Percentiles rank a stretch among this genome's conserved stretches.
Conservation (phyloP, 2,888 invertebrate genomes). For the Ptilodon capucinus region DNA sequence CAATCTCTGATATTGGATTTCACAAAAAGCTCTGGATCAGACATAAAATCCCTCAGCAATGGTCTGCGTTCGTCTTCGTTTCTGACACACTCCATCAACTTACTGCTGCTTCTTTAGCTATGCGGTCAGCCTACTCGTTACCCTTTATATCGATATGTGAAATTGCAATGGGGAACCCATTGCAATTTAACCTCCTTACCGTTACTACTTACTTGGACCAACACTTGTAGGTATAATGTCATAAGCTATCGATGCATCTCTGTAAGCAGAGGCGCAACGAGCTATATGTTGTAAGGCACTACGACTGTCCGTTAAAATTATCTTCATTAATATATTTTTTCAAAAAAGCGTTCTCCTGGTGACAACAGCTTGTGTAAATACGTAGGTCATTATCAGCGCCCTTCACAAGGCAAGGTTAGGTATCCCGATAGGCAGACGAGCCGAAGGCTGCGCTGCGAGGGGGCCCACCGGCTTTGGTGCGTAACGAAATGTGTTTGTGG, state of each 20-base stretch:
- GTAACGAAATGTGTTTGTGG: neutral
- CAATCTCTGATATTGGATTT: too few species aligned
- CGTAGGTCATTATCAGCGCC: neutral
- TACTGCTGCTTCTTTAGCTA: neutral
- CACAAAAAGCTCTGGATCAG: too few species aligned
- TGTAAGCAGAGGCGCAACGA: constrained; percentile 6
- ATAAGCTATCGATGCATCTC: constrained; percentile 5
- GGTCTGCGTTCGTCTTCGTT: too few species aligned
- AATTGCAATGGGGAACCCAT: constrained; percentile 6
- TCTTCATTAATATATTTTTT: too few species aligned
- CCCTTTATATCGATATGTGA: constrained; percentile 1
- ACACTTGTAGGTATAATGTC: neutral
- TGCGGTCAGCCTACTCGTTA: constrained; percentile 2
- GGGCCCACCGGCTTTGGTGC: too few species aligned
- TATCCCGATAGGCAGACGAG: neutral
- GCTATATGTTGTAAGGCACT: constrained; percentile 1
- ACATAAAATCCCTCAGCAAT: too few species aligned
- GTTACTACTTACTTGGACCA: neutral
- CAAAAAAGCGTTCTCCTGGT: too few species aligned
- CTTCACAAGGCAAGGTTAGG: neutral
- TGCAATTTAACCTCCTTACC: constrained; percentile 1
- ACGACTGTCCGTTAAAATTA: constrained; percentile 1
- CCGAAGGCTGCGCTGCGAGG: neutral
- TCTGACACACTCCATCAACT: too few species aligned
- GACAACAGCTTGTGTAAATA: too few species aligned